Percentiles rank a stretch among this genome's conserved stretches.
Conservation (phyloP, 2,113 vertebrate species). For the Micromys minutus region DNA sequence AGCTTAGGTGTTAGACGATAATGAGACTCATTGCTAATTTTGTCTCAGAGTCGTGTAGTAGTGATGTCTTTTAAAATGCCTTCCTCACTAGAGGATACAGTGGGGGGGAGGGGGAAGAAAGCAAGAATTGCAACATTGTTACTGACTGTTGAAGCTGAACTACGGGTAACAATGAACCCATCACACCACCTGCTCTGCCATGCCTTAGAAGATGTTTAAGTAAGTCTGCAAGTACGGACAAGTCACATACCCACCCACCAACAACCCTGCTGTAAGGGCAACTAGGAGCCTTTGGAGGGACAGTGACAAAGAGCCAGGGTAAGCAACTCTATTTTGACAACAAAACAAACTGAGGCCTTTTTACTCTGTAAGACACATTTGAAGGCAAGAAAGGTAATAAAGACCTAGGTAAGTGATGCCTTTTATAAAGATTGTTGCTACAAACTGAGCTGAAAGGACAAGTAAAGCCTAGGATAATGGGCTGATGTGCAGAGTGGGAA, state of each 20-base stretch:
- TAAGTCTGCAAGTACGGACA: background rate
- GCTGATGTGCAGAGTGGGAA: background rate
- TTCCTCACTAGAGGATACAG: background rate
- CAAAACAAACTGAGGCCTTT: constrained; percentile 19
- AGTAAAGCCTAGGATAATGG: background rate
- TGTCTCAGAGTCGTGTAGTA: background rate
- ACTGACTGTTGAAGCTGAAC: background rate
- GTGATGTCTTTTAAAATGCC: background rate
- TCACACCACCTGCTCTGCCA: background rate
- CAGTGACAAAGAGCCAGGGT: background rate
- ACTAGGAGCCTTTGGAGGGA: background rate
- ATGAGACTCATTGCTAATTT: background rate
- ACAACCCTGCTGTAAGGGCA: background rate
- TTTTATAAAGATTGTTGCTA: background rate
- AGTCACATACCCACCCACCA: background rate
- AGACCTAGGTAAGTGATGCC: background rate
- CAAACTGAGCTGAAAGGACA: background rate
- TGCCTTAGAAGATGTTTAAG: background rate
- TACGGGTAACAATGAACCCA: background rate
- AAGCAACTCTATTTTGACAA: background rate
- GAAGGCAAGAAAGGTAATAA: constrained; percentile 17
- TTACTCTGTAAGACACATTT: background rate
- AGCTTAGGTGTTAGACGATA: background rate
- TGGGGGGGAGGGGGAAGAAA: background rate
- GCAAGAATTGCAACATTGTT: background rate